phyloP scores from a whole-genome alignment of 2,888 invertebrate species.

The Autographa pulchrina region DNA sequence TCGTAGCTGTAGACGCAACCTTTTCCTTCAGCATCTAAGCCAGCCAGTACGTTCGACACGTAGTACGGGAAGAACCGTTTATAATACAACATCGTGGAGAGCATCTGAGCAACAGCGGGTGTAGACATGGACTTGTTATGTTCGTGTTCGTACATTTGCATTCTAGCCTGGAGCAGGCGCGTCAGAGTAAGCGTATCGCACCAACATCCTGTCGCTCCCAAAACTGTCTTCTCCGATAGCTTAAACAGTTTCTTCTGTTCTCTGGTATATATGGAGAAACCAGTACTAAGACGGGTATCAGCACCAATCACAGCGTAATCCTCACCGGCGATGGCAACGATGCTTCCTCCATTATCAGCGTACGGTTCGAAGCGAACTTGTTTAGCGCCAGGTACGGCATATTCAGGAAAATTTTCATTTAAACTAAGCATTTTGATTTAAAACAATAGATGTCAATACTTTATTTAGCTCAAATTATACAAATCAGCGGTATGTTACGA shows the following conservation, averaged over 20 bases:
- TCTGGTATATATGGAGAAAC: constrained; percentile 96
- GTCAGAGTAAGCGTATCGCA: constrained; percentile 98
- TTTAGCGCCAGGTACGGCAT: constrained; percentile 86
- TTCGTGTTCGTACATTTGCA: constrained; percentile 98
- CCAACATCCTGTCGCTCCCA: constrained; percentile 99
- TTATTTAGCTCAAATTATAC: neutral
- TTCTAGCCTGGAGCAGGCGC: constrained; percentile 94
- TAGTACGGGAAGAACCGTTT: constrained; percentile 99
- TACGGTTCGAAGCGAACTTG: constrained; percentile 88
- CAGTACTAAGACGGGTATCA: constrained; percentile 97
- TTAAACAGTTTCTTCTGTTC: constrained; percentile 96
- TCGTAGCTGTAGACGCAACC: constrained; percentile 99
- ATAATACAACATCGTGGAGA: constrained; percentile 98
- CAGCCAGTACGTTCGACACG: constrained; percentile 97
- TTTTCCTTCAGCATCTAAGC: constrained; percentile 97
- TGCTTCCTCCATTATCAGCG: constrained; percentile 93
- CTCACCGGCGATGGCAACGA: constrained; percentile 98
- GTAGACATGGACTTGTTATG: constrained; percentile 98
- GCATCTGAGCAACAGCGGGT: constrained; percentile 97
- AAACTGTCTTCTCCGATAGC: constrained; percentile 94
- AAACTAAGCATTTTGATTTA: constrained; percentile 75
- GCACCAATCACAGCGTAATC: constrained; percentile 98
- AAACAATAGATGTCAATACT: constrained; percentile 20
- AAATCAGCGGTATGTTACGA: constrained; percentile 46
- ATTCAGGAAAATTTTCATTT: constrained; percentile 82